phyloP scores from a whole-genome alignment of 2,888 invertebrate genomes.

The Arge pagana region DNA sequence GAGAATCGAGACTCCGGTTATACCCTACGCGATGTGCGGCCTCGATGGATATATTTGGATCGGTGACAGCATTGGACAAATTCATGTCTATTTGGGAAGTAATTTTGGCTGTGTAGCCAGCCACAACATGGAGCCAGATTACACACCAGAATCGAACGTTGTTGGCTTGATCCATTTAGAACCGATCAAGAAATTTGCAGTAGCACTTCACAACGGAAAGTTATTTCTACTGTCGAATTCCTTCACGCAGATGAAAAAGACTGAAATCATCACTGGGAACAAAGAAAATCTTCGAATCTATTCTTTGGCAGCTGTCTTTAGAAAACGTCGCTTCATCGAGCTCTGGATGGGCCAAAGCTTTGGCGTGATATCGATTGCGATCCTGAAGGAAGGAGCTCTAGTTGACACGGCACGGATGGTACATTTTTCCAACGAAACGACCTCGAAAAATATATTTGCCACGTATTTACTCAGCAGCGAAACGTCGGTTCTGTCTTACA shows the following conservation, averaged over 20 bases:
- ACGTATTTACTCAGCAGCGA: conserved; percentile 71
- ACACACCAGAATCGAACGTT: conserved; percentile 67
- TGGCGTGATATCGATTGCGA: conserved; percentile 79
- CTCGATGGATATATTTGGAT: conserved; percentile 84
- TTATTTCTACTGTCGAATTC: conserved; percentile 52
- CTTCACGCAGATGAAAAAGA: conserved; percentile 52
- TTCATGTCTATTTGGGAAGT: conserved; percentile 76
- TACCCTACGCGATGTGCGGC: conserved; percentile 74
- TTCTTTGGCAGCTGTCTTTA: conserved; percentile 49
- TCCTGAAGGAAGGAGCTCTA: conserved; percentile 63
- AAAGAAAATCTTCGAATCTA: conserved; percentile 49
- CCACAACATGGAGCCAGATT: conserved; percentile 66
- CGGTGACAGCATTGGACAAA: conserved; percentile 84
- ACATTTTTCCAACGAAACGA: conserved; percentile 65
- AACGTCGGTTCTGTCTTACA: conserved; percentile 76
- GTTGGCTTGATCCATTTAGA: conserved; percentile 71
- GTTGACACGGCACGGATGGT: conserved; percentile 68
- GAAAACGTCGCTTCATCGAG: conserved; percentile 62
- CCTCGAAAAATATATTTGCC: conserved; percentile 68
- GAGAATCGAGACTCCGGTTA: conserved; percentile 61
- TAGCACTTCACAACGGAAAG: conserved; percentile 78
- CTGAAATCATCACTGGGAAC: conserved; percentile 51
- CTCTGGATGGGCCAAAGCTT: conserved; percentile 89
- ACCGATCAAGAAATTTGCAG: conserved; percentile 74
- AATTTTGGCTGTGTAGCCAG: conserved; percentile 55